Conservation (phyloP, 2,113 vertebrate species). For the Misgurnus mizolepis region DNA sequence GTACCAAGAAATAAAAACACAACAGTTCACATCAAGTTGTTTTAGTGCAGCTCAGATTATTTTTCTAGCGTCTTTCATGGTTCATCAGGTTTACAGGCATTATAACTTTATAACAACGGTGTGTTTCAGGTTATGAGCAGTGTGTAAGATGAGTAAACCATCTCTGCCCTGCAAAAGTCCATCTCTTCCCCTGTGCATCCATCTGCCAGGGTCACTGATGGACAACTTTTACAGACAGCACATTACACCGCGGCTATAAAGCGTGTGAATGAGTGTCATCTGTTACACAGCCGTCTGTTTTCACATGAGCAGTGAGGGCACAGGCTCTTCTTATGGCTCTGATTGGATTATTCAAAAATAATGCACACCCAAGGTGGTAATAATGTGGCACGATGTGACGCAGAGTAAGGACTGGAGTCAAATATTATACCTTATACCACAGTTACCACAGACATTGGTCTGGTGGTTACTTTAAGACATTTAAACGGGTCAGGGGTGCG, state of each 20-base stretch:
- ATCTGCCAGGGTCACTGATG: slow-evolving; percentile 68
- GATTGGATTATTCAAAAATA: too few species aligned
- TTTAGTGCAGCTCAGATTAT: neutral
- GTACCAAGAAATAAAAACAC: neutral
- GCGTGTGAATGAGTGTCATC: neutral
- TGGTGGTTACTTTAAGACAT: too few species aligned
- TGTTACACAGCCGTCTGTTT: slow-evolving; percentile 9
- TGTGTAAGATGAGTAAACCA: slow-evolving; percentile 68
- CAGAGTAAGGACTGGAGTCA: too few species aligned
- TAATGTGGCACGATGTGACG: too few species aligned
- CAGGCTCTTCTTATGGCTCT: too few species aligned
- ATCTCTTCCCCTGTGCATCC: slow-evolving; percentile 54
- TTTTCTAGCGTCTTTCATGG: slow-evolving; percentile 1
- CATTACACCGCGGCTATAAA: slow-evolving; percentile 18
- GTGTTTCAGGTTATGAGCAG: slow-evolving; percentile 3
- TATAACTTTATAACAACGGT: slow-evolving; percentile 35
- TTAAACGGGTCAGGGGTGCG: too few species aligned
- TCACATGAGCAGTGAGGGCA: neutral
- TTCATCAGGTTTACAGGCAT: slow-evolving; percentile 9
- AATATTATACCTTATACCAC: too few species aligned
- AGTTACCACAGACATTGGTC: too few species aligned
- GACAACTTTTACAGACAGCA: slow-evolving; percentile 32
- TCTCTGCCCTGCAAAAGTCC: slow-evolving; percentile 54
- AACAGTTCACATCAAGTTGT: neutral
- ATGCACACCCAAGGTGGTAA: too few species aligned